A percentile compares a stretch with the other conserved stretches of the same genome.
phyloP scores from a whole-genome alignment of 2,113 vertebrate species.

The Sinosuthora webbiana region DNA sequence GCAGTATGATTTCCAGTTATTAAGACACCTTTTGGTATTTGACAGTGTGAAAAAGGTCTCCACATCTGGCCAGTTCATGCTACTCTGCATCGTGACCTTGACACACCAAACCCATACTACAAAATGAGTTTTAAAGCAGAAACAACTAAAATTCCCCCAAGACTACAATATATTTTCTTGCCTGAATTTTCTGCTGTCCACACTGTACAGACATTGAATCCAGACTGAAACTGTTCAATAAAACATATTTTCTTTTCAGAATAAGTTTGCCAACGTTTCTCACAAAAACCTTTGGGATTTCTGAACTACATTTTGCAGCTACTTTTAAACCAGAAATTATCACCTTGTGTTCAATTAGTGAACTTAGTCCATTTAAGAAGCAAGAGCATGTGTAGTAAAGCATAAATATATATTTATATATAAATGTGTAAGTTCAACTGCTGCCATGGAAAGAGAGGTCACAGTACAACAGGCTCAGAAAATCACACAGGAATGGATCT shows the following conservation, averaged over 20 bases:
- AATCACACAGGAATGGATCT: neutral
- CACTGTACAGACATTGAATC: neutral
- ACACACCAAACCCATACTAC: neutral
- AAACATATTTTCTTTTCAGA: neutral
- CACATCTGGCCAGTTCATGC: neutral
- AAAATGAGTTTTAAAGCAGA: neutral
- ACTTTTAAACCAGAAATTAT: neutral
- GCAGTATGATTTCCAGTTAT: neutral
- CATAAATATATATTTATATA: neutral
- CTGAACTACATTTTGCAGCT: neutral
- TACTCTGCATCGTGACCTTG: accelerated
- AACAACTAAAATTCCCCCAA: neutral
- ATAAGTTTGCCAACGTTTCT: neutral
- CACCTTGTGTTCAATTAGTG: neutral
- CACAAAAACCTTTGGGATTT: neutral
- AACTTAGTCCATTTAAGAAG: neutral
- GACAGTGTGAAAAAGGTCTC: neutral
- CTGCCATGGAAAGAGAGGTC: neutral
- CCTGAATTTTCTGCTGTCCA: neutral
- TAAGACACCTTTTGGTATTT: neutral
- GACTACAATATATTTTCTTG: neutral
- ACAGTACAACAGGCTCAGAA: neutral
- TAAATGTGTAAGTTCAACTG: neutral
- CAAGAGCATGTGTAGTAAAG: neutral
- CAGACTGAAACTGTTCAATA: neutral